Evolutionary conservation across 2,888 invertebrate species (phyloP).

Genomic region (Drosophila pseudotakahashii): DNA sequence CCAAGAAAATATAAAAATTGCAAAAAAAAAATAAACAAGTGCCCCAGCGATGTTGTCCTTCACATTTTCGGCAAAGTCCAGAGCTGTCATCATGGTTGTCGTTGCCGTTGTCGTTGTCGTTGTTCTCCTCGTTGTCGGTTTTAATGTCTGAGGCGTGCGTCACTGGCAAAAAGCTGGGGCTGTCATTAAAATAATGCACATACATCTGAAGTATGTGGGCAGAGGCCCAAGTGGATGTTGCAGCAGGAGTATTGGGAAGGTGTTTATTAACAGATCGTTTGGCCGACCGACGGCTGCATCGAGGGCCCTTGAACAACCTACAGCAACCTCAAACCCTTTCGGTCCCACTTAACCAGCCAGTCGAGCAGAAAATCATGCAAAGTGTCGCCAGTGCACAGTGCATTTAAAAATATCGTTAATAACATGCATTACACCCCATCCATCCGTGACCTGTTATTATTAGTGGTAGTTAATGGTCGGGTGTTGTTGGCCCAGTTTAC

Average conservation of each 20-base stretch:
- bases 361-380: constrained; percentile 76
- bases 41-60: constrained; percentile 68
- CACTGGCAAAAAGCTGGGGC: constrained; percentile 65
- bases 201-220: constrained; percentile 77
- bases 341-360: constrained; percentile 55
- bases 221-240: constrained; percentile 32
- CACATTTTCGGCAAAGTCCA: constrained; percentile 51
- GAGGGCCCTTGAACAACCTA: constrained; percentile 45
- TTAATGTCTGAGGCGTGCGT: constrained; percentile 76
- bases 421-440: constrained; percentile 62
- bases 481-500: constrained; percentile 73
- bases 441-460: constrained; percentile 57
- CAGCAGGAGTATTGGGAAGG: constrained; percentile 57
- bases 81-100: constrained; percentile 54
- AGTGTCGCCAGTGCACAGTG: constrained; percentile 67
- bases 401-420: constrained; percentile 78
- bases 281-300: constrained; percentile 61
- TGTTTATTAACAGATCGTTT: constrained; percentile 83
- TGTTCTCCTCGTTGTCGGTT: constrained; percentile 60
- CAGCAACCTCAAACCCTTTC: constrained; percentile 25
- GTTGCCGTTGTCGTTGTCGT: constrained; percentile 54
- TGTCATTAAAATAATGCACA: constrained; percentile 82
- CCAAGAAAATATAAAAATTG: constrained; percentile 40
- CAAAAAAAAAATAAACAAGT: too few species aligned
- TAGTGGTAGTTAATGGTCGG: constrained; percentile 59